These are phyloP conservation scores for Parasteatoda tepidariorum DNA, from an alignment of 1,140 invertebrate genomes.

Conservation along the genomic window DNA sequence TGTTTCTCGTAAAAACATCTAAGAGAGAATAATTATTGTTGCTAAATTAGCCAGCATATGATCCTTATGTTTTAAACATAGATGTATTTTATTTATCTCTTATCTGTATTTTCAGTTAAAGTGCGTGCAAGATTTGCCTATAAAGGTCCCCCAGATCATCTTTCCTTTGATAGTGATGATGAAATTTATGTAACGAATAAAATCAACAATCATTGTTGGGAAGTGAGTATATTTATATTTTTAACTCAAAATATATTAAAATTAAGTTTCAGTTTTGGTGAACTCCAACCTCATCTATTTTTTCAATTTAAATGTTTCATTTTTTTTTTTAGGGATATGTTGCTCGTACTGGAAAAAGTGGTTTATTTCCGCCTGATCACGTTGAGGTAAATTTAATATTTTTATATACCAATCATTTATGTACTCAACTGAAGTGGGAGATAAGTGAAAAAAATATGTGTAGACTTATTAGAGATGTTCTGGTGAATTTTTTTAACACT, in stretches of 20 bases:
- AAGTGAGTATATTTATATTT: conserved; percentile 53
- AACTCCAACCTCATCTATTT: neutral
- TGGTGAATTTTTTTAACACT: too few relatives aligned
- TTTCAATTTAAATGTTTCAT: neutral
- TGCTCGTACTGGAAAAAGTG: conserved; percentile 63
- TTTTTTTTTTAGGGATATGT: conserved; percentile 59
- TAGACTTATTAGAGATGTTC: too few relatives aligned
- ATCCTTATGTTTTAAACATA: too few relatives aligned
- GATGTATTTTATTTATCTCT: neutral
- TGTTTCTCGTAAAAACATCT: too few relatives aligned
- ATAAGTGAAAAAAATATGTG: too few relatives aligned
- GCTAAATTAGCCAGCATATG: too few relatives aligned
- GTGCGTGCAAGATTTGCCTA: conserved; percentile 54
- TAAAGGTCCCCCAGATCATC: conserved; percentile 54
- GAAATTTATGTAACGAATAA: conserved; percentile 63
- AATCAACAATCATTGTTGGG: conserved; percentile 62
- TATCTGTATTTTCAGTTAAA: conserved; percentile 30
- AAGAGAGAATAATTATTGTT: too few relatives aligned
- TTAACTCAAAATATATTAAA: neutral
- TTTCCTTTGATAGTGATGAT: conserved; percentile 63
- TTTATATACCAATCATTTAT: too few relatives aligned
- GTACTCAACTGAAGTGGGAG: too few relatives aligned
- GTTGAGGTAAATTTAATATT: conserved; percentile 56
- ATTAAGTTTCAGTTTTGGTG: neutral
- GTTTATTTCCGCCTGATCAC: conserved; percentile 63